Evolutionary conservation across 2,797 vertebrate species (phyloP), one percentile per base, ranked within the genome.

Genomic region (Anas capensis): DNA sequence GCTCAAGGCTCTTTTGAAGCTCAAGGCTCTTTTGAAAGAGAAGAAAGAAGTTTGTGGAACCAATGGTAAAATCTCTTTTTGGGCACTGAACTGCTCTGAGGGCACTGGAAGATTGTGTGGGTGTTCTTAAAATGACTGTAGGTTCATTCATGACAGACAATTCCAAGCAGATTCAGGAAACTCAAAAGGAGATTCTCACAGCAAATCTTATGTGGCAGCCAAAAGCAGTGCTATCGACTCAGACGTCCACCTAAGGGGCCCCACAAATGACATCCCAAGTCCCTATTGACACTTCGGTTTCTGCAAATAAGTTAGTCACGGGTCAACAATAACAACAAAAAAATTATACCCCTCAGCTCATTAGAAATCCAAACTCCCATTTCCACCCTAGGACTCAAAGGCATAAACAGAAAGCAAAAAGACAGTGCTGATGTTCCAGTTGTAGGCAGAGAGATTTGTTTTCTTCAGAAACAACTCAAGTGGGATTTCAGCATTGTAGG

Each of bases 41-140:
- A 49, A 51, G 11, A 72, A 4, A 3, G 54, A 53, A n/a, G 15
- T 19, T 19, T 0, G 0, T 1, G 0, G 38, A 83, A 76, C 42
- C 8, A 1, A 18, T 17, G 18, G 10, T 42, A 65, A 2, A 5
- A 54, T 57, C 13, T 76, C 10, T 71, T 73, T 60, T 68, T 46
- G 0, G 1, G 10, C 33, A 38, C 10, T 17, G 4, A 83, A 38
- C 38, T 73, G 44, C 44, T 54, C 33, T 26, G 27, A 68, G 34
- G 38, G 14, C 14, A 62, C 10, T 20, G 12, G 27, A 88, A 78
- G 19, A 73, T 4, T 15, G 27, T 17, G 12, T 21, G 18, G 31
- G 23, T 31, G 21, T 51, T 76, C 48, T 62, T 54, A 81, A 75
- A 60, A 40, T 49, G 33, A 61, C 49, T 1, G 5, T 4, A 58